Base-by-base conservation (phyloP, 2,113 vertebrate genomes). In the Oreotrochilus melanogaster region DNA sequence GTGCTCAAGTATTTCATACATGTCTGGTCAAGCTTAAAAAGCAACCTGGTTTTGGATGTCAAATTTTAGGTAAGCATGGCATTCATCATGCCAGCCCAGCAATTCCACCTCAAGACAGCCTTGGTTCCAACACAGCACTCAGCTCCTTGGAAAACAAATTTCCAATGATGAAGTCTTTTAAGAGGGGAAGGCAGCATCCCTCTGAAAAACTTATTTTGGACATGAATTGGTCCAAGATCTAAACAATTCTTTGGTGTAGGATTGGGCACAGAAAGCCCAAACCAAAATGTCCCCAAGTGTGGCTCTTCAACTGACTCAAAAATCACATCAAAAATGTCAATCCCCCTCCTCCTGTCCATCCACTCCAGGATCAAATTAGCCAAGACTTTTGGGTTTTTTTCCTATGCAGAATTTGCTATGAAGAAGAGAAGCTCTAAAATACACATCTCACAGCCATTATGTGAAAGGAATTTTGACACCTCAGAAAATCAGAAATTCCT, bases 391-490 rank as follows among this genome's bases (percentile, higher is more conserved):
- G 81, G 42, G 11, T 39, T 39, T 39, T 39, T 39, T 39, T 11
- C 39, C 39, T 39, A 35, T 15, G 8, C 51, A 74, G 12, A 17
- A 21, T 51, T 78, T 50, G 10, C 19, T 61, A 11, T 2, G 24
- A 71, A 60, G 28, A 81, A 37, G 3, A 45, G 15, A 57, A 78
- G 53, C 54, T 18, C 18, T 70, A 27, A 82, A 69, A 0, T 0
- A 65, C 19, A 51, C 18, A 57, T 31, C 85, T 51, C n/a, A 0
- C 21, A 18, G 48, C 37, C n/a, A 30, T 10, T 1, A 37, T 0
- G 1, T 1, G 16, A 45, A 62, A 21, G n/a, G 42, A 61, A 62
- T 45, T 57, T 13, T 22, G 45, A 42, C 35, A 47, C 24, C 19
- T 69, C 24, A 7, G 35, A 79, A 94, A 62, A 69, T 0, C 0